Base-by-base conservation (phyloP, 2,888 invertebrate genomes). In the Nipponacmea schrenckii region DNA sequence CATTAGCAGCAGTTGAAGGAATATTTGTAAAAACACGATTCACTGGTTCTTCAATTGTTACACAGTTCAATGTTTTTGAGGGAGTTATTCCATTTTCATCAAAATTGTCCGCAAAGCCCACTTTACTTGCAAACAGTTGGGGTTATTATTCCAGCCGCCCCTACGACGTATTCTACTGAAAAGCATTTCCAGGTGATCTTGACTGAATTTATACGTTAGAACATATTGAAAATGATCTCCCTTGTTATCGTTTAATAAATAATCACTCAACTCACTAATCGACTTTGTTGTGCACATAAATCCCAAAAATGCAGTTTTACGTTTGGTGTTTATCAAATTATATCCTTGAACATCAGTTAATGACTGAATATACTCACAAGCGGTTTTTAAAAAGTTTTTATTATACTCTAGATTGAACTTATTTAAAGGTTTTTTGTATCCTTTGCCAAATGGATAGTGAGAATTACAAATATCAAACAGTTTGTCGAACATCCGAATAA, bases 391-490 rank as follows among this genome's bases (percentile, higher is more conserved):
- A 17, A 46, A 46, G 17, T 46, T 17, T 17, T 15, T 17, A 15
- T 15, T 17, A 46, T 17, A 15, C 48, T 46, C 17, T 12, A 46
- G 17, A 46, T 46, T 44, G 15, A 62, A 14, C 12, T n/a, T 4
- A 62, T 15, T 44, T 24, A 68, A 62, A n/a, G 20, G 20, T 15
- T 20, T 31, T 20, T 62, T 62, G n/a, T 17, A 44, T 0, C 68
- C 68, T 62, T 63, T 68, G 14, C 26, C 68, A 15, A 68, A n/a
- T 20, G 44, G 63, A 24, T 56, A 62, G 62, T 44, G 31, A 24
- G 44, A 31, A 24, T 68, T 68, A 62, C 68, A 68, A 27, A 68
- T n/a, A 62, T 68, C 68, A 31, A 68, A 68, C 26, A 62, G 15
- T 39, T 63, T 68, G 20, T 68, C 68, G 8, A 68, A n/a, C 14